Conservation (phyloP, 35 echinoderm and acorn worm species). For the Chiridota heheva region DNA sequence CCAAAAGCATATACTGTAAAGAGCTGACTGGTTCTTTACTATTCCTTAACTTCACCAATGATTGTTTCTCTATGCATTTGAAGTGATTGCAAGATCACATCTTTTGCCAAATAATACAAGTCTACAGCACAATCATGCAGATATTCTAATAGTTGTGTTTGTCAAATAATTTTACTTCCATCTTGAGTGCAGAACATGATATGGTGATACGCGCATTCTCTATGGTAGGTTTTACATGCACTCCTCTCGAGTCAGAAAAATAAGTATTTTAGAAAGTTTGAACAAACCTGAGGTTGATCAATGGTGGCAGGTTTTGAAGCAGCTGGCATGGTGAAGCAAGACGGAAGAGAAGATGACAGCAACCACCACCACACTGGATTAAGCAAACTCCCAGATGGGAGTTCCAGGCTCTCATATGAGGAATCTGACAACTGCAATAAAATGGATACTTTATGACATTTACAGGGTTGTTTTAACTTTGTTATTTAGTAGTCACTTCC, state of each 20-base stretch:
- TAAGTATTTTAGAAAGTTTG: not conserved
- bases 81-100: too few relatives aligned
- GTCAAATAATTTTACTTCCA: not conserved
- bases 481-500: too few relatives aligned
- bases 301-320: not conserved
- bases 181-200: not conserved
- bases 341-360: constrained; percentile 49
- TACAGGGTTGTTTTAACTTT: too few relatives aligned
- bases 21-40: too few relatives aligned
- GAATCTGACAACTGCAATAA: too few relatives aligned
- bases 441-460: too few relatives aligned
- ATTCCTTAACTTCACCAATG: too few relatives aligned
- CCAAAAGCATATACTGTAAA: too few relatives aligned
- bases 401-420: too few relatives aligned
- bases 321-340: constrained; percentile 29
- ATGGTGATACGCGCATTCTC: not conserved
- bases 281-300: not conserved
- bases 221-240: not conserved
- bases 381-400: not conserved
- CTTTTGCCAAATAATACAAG: too few relatives aligned
- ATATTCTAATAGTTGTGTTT: constrained; percentile 2
- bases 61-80: too few relatives aligned
- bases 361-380: constrained; percentile 63
- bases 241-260: not conserved
- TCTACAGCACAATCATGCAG: too few relatives aligned